These are phyloP conservation scores for Enteromius thamalakanensis DNA, from an alignment of 2,797 vertebrate species.

Conservation along the genomic window DNA sequence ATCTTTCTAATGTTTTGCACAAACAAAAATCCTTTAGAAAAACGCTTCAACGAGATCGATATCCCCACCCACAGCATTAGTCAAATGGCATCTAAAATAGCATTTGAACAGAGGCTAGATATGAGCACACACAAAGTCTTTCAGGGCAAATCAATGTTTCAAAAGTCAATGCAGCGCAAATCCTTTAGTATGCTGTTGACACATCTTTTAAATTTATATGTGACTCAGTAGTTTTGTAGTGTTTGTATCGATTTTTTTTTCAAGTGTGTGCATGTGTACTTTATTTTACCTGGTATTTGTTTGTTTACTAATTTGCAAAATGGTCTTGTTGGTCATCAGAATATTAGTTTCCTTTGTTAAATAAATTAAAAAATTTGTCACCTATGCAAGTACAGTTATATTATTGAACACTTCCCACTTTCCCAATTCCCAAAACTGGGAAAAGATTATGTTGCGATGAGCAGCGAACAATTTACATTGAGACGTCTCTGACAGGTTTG, in stretches of 20 bases:
- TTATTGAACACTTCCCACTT: background rate
- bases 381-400: background rate
- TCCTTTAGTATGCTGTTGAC: conserved; percentile 9
- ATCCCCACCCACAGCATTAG: background rate
- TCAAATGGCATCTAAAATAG: conserved; percentile 22
- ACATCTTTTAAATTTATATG: background rate
- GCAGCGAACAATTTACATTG: conserved; percentile 13
- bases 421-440: background rate
- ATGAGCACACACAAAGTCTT: conserved; percentile 4
- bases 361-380: background rate
- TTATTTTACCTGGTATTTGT: background rate
- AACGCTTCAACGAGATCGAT: conserved; percentile 26
- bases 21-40: conserved; percentile 25
- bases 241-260: background rate
- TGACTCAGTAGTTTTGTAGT: background rate
- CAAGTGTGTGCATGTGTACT: background rate
- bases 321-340: background rate
- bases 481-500: conserved; percentile 36
- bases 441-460: background rate
- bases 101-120: conserved; percentile 22
- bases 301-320: background rate
- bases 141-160: background rate
- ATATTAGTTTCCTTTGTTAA: background rate
- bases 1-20: conserved; percentile 11
- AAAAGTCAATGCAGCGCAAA: background rate